Percentiles rank a stretch among this genome's conserved stretches.
phyloP scores from a whole-genome alignment of 2,888 invertebrate genomes.

The Congeria kusceri region DNA sequence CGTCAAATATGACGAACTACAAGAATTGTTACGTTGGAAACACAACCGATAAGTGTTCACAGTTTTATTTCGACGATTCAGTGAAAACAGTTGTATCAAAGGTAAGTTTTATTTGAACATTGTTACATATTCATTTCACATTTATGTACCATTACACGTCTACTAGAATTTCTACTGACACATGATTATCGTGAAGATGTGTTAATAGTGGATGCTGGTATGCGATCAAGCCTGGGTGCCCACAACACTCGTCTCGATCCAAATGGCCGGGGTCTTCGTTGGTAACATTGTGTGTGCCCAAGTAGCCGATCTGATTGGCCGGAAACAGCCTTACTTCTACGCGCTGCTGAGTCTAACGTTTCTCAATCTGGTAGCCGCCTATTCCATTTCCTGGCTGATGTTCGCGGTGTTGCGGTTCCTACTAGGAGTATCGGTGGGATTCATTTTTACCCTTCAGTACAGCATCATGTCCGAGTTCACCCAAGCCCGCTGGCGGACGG shows the following conservation, averaged over 20 bases:
- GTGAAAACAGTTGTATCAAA: slow-evolving; percentile 37
- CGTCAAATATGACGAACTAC: slow-evolving; percentile 6
- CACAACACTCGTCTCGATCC: slow-evolving; percentile 49
- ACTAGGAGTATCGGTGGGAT: slow-evolving; percentile 55
- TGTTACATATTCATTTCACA: too few relatives aligned
- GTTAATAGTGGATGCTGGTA: slow-evolving; percentile 52
- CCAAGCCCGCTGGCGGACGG: slow-evolving; percentile 58
- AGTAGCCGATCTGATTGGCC: slow-evolving; percentile 58
- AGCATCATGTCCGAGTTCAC: slow-evolving; percentile 63
- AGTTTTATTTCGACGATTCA: slow-evolving; percentile 37
- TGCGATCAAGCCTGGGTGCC: slow-evolving; percentile 53
- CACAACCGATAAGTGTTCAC: slow-evolving; percentile 19
- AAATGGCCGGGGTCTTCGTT: slow-evolving; percentile 58
- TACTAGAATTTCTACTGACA: too few relatives aligned
- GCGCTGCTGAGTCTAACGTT: slow-evolving; percentile 13
- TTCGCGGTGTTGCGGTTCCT: slow-evolving; percentile 57
- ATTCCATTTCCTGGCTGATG: slow-evolving; percentile 57
- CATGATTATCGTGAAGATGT: neutral
- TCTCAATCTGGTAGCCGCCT: slow-evolving; percentile 38
- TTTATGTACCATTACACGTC: too few relatives aligned
- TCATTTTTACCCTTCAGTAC: slow-evolving; percentile 39
- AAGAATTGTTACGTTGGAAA: slow-evolving; percentile 29
- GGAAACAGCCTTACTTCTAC: slow-evolving; percentile 57
- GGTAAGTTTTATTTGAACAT: slow-evolving; percentile 29
- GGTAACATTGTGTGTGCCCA: slow-evolving; percentile 56